phyloP scores from a whole-genome alignment of 23 tunicate species.

The Styela plicata region DNA sequence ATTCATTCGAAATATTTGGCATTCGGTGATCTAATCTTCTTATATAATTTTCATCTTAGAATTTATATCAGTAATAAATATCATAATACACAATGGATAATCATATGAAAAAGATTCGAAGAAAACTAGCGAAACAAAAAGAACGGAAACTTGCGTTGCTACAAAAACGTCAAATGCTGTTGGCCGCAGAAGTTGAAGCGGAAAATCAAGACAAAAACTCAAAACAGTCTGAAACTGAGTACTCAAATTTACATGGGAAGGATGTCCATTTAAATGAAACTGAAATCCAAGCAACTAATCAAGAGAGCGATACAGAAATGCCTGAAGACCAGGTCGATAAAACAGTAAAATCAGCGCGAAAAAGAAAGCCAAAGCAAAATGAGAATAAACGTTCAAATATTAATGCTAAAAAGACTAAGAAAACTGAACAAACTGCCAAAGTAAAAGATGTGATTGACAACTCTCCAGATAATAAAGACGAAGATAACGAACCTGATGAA shows the following conservation, averaged over 20 bases:
- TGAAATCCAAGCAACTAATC: neutral
- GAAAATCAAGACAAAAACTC: neutral
- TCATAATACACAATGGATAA: slow-evolving; percentile 53
- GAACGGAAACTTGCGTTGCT: slow-evolving; percentile 31
- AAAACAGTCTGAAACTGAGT: slow-evolving; percentile 9
- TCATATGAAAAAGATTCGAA: slow-evolving; percentile 66
- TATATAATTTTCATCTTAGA: no score
- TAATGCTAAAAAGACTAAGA: neutral
- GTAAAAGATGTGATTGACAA: neutral
- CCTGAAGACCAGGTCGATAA: neutral
- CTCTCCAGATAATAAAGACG: neutral
- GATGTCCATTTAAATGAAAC: slow-evolving; percentile 5
- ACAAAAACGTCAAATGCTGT: slow-evolving; percentile 27
- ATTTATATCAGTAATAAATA: neutral
- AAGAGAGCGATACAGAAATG: neutral
- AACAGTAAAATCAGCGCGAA: neutral
- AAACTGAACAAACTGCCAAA: neutral
- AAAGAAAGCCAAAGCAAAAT: neutral
- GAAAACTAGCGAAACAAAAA: slow-evolving; percentile 58
- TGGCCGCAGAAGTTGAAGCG: slow-evolving; percentile 2
- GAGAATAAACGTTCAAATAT: neutral
- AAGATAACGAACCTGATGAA: neutral
- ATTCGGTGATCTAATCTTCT: no score
- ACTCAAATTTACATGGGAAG: slow-evolving; percentile 42
- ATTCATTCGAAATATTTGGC: no score